Evolutionary conservation across 2,797 vertebrate species (phyloP).

Genomic region (Crenichthys baileyi): DNA sequence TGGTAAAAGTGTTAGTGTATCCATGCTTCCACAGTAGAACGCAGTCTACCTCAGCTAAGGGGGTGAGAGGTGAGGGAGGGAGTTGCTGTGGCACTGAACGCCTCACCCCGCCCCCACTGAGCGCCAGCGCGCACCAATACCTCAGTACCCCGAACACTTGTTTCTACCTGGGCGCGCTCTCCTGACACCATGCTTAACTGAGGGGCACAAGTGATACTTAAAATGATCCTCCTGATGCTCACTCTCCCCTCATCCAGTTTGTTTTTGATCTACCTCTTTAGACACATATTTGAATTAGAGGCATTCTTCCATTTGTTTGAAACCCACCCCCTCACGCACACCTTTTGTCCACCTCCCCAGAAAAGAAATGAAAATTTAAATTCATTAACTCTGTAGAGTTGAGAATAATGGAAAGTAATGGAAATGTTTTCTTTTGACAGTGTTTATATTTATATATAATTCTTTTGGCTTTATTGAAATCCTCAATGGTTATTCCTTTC

Average conservation of each 20-base stretch:
- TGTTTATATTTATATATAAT: constrained; percentile 80
- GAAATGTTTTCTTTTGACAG: constrained; percentile 79
- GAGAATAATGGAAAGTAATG: constrained; percentile 80
- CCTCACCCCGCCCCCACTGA: constrained; percentile 79
- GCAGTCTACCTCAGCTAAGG: constrained; percentile 93
- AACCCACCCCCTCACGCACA: constrained; percentile 62
- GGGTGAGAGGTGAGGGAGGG: constrained; percentile 49
- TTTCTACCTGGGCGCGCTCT: constrained; percentile 85
- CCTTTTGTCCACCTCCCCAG: constrained; percentile 49
- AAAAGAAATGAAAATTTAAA: constrained; percentile 72
- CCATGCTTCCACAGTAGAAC: constrained; percentile 91
- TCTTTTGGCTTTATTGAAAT: constrained; percentile 86
- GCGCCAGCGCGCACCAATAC: constrained; percentile 88
- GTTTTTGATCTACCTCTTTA: constrained; percentile 97
- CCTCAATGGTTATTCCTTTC: constrained; percentile 89
- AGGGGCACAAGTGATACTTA: constrained; percentile 90
- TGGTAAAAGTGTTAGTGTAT: constrained; percentile 89
- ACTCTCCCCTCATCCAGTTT: constrained; percentile 67
- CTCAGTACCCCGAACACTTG: constrained; percentile 87
- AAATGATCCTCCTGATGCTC: constrained; percentile 61
- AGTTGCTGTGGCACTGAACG: constrained; percentile 79
- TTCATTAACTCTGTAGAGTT: constrained; percentile 89
- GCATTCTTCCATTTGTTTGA: constrained; percentile 88
- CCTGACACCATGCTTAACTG: constrained; percentile 79
- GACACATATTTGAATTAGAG: constrained; percentile 92